Base-by-base conservation (phyloP, 2,113 vertebrate genomes). In the Notarius quadriscutis region DNA sequence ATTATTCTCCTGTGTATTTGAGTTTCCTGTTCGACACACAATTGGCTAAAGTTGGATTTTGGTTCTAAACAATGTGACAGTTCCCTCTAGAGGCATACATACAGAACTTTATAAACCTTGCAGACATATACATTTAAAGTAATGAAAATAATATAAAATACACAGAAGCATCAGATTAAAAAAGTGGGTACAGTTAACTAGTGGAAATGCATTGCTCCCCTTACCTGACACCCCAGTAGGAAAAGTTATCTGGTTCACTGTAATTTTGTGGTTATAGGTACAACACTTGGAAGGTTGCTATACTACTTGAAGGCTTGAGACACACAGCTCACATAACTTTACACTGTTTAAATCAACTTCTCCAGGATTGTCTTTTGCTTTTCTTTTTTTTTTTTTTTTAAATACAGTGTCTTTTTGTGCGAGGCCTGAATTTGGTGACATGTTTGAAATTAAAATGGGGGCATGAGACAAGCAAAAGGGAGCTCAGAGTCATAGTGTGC, bases 291-390 rank as follows among this genome's bases (percentile, higher is more conserved):
- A 85, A 88, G 62, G 85, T 79, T 88, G 83, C 85, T 81, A 60
- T 85, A 79, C 86, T 58, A 77, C 78, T 67, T 84, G 71, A 88
- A 88, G 87, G 87, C 81, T 87, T 85, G 85, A 89, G 86, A 91
- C 81, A 88, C 74, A 74, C 62, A 87, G 65, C 89, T 89, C 90
- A 91, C 80, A 89, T 87, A 93, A 88, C 88, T 90, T 91, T 91
- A 91, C 91, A 91, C 57, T 90, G 91, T 92, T 93, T 93, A 55
- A 71, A 89, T 94, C 69, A 93, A 92, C 93, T 92, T 93, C 92
- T 93, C 88, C 89, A 94, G 92, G 95, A 95, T 95, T 95, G 95
- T 95, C 95, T 95, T 94, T 94, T 94, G 94, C 94, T 92, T 94
- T 90, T 92, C 53, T 81, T 81, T 81, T 77, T 4, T 41, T 41